Evolutionary conservation across 2,888 invertebrate species (phyloP).

Genomic region (Syrphus vitripennis): DNA sequence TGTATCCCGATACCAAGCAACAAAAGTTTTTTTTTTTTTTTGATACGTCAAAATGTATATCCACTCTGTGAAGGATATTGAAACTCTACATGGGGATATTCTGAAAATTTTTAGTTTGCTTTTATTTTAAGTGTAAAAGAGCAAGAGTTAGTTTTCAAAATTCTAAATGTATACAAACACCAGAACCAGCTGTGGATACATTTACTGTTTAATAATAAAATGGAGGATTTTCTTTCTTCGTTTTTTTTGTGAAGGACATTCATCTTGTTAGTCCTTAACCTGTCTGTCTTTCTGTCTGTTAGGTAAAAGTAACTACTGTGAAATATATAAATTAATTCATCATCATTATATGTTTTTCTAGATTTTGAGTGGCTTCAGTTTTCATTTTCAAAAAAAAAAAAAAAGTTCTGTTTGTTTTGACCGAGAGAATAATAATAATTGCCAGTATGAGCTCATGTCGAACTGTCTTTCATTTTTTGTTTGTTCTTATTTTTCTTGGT

Average conservation of each 20-base stretch:
- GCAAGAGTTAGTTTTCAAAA: slow-evolving; percentile 27
- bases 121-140: neutral
- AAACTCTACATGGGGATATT: neutral
- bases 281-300: neutral
- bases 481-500: neutral
- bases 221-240: neutral
- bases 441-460: neutral
- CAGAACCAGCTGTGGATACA: neutral
- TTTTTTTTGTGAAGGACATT: slow-evolving; percentile 4
- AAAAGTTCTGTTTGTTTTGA: slow-evolving; percentile 40
- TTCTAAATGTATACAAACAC: neutral
- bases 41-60: neutral
- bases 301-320: neutral
- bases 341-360: neutral
- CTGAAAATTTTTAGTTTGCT: neutral
- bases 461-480: neutral
- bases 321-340: slow-evolving; percentile 19
- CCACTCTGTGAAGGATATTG: slow-evolving; percentile 12
- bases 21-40: neutral
- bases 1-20: neutral
- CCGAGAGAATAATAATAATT: neutral
- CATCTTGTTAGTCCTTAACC: neutral
- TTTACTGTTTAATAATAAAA: slow-evolving; percentile 5
- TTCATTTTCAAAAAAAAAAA: neutral
- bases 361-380: slow-evolving; percentile 8